phyloP scores from a whole-genome alignment of 2,113 vertebrate species.

The Eretmochelys imbricata region DNA sequence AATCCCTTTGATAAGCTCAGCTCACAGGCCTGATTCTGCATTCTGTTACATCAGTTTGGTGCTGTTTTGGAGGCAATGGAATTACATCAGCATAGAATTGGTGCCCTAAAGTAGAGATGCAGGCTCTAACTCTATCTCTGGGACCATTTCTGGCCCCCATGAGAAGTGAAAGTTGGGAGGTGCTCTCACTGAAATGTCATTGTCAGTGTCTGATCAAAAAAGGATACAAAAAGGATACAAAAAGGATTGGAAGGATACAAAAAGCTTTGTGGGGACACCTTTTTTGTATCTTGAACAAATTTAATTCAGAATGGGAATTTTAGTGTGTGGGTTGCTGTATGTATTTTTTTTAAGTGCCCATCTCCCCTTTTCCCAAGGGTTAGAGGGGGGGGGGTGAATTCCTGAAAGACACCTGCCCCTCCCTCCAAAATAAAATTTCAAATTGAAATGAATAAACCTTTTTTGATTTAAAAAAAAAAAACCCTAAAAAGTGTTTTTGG shows the following conservation, averaged over 20 bases:
- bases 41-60: fast-evolving
- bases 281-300: neutral
- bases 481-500: too few relatives aligned
- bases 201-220: neutral
- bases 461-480: neutral
- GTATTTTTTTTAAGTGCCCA: neutral
- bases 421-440: neutral
- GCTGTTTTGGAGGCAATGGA: neutral
- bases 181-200: neutral
- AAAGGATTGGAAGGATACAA: neutral
- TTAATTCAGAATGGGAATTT: neutral
- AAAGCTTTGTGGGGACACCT: neutral
- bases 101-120: neutral
- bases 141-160: neutral
- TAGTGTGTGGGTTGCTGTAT: neutral
- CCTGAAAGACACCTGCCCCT: neutral
- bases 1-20: neutral
- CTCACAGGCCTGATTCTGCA: neutral
- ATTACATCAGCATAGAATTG: neutral
- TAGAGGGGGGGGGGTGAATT: neutral
- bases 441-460: neutral
- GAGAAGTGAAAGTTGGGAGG: neutral
- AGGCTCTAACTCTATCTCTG: neutral
- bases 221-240: neutral
- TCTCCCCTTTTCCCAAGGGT: neutral